Percentiles rank a stretch among this genome's conserved stretches.
These are phyloP conservation scores for Ecliptopera silaceata DNA, from an alignment of 2,888 invertebrate species.

Conservation along the genomic window DNA sequence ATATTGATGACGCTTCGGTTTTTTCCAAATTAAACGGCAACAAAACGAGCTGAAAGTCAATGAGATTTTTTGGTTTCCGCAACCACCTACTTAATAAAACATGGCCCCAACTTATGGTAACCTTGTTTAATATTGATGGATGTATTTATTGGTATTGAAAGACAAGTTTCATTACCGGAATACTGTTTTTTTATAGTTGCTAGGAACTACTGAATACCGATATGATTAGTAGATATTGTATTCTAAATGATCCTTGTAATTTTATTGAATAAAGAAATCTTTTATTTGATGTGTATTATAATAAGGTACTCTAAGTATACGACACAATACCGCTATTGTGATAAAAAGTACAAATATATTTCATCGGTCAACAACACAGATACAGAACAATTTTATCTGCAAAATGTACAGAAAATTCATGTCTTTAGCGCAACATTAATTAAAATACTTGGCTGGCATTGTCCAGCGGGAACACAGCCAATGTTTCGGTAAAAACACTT, in stretches of 20 bases:
- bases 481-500: slow-evolving; percentile 51
- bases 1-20: slow-evolving; percentile 38
- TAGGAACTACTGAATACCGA: too few relatives aligned
- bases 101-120: slow-evolving; percentile 11
- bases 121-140: slow-evolving; percentile 27
- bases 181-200: background rate
- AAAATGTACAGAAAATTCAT: slow-evolving; percentile 64
- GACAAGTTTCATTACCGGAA: background rate
- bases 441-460: slow-evolving; percentile 67
- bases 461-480: slow-evolving; percentile 50
- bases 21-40: slow-evolving; percentile 39
- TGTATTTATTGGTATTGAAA: slow-evolving; percentile 15
- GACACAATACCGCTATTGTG: background rate
- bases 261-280: too few relatives aligned
- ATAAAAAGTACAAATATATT: slow-evolving; percentile 22
- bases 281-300: background rate
- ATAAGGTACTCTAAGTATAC: slow-evolving; percentile 4
- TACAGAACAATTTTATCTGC: slow-evolving; percentile 57
- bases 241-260: too few relatives aligned
- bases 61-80: slow-evolving; percentile 34
- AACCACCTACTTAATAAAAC: slow-evolving; percentile 25
- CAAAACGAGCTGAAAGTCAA: slow-evolving; percentile 32
- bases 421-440: slow-evolving; percentile 67
- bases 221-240: too few relatives aligned
- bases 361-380: slow-evolving; percentile 41